These are phyloP conservation scores for Camponotus floridanus DNA, from an alignment of 1,140 invertebrate species.

Conservation along the genomic window DNA sequence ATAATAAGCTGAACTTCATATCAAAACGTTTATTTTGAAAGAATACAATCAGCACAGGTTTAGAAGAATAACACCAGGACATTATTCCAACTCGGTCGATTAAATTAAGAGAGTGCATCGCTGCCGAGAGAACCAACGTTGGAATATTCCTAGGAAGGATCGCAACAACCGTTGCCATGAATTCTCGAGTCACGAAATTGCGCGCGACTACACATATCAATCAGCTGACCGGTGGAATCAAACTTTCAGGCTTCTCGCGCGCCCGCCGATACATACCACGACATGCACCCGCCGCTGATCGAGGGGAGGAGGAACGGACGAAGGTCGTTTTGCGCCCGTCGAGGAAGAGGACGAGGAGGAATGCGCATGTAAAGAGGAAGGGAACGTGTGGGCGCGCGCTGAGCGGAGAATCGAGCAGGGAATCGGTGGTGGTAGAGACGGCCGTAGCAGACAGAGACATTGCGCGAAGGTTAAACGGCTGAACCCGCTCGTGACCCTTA, in stretches of 20 bases:
- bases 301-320: conserved; percentile 11
- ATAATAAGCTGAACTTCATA: neutral
- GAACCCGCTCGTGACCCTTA: conserved; percentile 78
- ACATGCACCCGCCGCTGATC: neutral
- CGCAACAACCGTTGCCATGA: conserved; percentile 13
- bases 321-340: conserved; percentile 55
- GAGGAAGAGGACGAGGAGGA: conserved; percentile 68
- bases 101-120: neutral
- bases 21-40: neutral
- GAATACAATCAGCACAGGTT: neutral
- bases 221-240: conserved; percentile 31
- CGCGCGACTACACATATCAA: conserved; percentile 39
- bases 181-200: conserved; percentile 26
- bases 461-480: conserved; percentile 83
- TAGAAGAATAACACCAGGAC: neutral
- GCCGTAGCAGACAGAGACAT: conserved; percentile 81
- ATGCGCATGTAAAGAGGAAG: conserved; percentile 59
- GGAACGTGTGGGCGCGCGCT: conserved; percentile 73
- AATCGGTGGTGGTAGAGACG: conserved; percentile 39
- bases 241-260: conserved; percentile 28
- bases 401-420: conserved; percentile 14
- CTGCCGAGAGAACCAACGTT: conserved; percentile 18
- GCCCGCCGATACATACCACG: conserved; percentile 1
- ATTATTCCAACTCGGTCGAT: neutral
- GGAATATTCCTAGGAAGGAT: neutral